Evolutionary conservation across 2,888 invertebrate genomes (phyloP).

Genomic region (Clanis bilineata): DNA sequence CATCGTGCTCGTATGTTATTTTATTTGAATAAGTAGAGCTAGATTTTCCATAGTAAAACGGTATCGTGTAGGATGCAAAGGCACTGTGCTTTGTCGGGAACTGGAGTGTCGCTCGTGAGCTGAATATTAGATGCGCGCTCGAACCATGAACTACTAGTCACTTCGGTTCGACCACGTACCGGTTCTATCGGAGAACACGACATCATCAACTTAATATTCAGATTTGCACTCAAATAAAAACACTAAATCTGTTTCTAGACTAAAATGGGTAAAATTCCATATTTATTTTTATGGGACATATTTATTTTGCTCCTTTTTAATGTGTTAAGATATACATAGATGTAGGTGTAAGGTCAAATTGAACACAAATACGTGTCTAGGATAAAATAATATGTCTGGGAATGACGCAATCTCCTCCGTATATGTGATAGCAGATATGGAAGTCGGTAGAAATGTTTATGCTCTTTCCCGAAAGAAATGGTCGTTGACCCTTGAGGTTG

Average conservation of each 20-base stretch:
- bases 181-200: constrained; percentile 25
- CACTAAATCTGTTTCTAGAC: background rate
- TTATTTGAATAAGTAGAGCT: constrained; percentile 28
- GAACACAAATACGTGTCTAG: background rate
- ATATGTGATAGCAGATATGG: constrained; percentile 11
- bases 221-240: constrained; percentile 14
- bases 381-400: background rate
- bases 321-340: background rate
- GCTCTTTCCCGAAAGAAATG: constrained; percentile 44
- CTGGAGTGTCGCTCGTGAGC: constrained; percentile 46
- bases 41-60: constrained; percentile 35
- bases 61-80: constrained; percentile 33
- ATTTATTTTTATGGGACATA: background rate
- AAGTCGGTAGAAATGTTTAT: constrained; percentile 25
- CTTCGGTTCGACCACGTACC: constrained; percentile 22
- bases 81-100: constrained; percentile 23
- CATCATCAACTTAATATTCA: constrained; percentile 11
- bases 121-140: constrained; percentile 42
- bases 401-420: background rate
- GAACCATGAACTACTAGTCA: constrained; percentile 19
- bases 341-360: background rate
- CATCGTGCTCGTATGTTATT: background rate
- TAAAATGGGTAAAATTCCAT: background rate
- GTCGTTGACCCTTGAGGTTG: constrained; percentile 62
- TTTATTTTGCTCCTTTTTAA: background rate